Evolutionary conservation across 2,888 invertebrate species (phyloP).

Genomic region (Ormyrus pomaceus): DNA sequence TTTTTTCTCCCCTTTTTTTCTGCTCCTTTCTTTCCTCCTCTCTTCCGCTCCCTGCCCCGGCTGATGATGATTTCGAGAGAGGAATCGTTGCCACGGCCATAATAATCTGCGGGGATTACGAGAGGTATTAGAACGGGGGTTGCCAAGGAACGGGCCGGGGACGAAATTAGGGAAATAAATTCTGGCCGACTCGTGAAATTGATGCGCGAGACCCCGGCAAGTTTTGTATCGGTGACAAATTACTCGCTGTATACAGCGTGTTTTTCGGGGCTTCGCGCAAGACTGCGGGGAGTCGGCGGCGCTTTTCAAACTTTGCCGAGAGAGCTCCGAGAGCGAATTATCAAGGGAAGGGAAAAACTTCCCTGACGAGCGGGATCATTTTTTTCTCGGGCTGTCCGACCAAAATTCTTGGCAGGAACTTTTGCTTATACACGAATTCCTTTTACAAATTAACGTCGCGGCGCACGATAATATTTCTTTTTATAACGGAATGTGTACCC

Average conservation of each 20-base stretch:
- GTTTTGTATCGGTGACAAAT: constrained; percentile 53
- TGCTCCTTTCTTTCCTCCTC: too few relatives aligned
- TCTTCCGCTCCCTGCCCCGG: background rate
- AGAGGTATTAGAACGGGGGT: constrained; percentile 31
- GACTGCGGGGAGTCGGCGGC: background rate
- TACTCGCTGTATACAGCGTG: constrained; percentile 17
- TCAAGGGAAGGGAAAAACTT: too few relatives aligned
- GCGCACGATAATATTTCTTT: too few relatives aligned
- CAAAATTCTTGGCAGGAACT: too few relatives aligned
- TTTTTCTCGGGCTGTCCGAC: too few relatives aligned
- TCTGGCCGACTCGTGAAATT: constrained; percentile 33
- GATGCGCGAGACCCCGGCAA: constrained; percentile 25
- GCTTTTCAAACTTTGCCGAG: constrained; percentile 7
- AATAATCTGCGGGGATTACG: constrained; percentile 56
- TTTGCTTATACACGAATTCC: too few relatives aligned
- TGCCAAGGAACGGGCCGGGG: constrained; percentile 22
- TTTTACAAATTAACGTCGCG: too few relatives aligned
- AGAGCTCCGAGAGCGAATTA: too few relatives aligned
- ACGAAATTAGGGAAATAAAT: constrained; percentile 55
- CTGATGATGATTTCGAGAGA: constrained; percentile 18
- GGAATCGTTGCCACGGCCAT: constrained; percentile 45
- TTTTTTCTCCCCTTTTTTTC: background rate
- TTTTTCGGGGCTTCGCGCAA: background rate
- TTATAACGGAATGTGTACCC: too few relatives aligned
- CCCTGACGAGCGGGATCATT: too few relatives aligned